Evolutionary conservation across 2,888 invertebrate genomes (phyloP).

Genomic region (Eutolmus rufibarbis): DNA sequence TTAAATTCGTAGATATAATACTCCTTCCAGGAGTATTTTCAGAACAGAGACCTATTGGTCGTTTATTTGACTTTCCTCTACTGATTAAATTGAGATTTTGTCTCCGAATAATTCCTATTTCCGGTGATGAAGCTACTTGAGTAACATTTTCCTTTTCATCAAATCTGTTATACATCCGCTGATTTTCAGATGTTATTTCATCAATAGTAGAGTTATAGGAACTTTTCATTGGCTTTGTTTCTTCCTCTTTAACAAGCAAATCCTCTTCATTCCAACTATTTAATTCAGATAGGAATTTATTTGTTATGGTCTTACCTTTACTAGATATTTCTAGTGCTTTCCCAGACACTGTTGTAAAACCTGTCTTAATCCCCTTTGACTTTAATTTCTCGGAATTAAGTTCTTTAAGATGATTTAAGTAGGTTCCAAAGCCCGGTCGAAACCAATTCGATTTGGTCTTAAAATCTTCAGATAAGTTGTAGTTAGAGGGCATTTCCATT

Average conservation of each 20-base stretch:
- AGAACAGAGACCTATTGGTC: not conserved
- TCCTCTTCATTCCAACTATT: constrained; percentile 38
- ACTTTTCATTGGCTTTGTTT: not conserved
- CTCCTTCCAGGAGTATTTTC: not conserved
- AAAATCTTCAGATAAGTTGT: not conserved
- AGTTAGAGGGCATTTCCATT: not conserved
- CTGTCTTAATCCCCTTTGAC: constrained; percentile 17
- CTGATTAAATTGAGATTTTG: not conserved
- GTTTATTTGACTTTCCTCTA: not conserved
- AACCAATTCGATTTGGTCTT: not conserved
- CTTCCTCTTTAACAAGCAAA: not conserved
- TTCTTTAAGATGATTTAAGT: not conserved
- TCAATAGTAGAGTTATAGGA: not conserved
- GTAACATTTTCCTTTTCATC: not conserved
- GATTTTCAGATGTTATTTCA: not conserved
- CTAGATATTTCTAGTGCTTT: constrained; percentile 59
- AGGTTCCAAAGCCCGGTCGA: not conserved
- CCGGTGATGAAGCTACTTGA: not conserved
- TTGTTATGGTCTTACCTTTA: constrained; percentile 54
- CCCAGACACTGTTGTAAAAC: constrained; percentile 59
- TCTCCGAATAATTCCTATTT: not conserved
- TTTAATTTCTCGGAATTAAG: not conserved
- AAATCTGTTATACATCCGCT: not conserved
- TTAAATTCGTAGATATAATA: not conserved
- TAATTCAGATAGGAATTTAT: constrained; percentile 54